A percentile compares a stretch with the other conserved stretches of the same genome.
Evolutionary conservation across 2,113 vertebrate genomes (phyloP).

Genomic region (Poeciliopsis prolifica): DNA sequence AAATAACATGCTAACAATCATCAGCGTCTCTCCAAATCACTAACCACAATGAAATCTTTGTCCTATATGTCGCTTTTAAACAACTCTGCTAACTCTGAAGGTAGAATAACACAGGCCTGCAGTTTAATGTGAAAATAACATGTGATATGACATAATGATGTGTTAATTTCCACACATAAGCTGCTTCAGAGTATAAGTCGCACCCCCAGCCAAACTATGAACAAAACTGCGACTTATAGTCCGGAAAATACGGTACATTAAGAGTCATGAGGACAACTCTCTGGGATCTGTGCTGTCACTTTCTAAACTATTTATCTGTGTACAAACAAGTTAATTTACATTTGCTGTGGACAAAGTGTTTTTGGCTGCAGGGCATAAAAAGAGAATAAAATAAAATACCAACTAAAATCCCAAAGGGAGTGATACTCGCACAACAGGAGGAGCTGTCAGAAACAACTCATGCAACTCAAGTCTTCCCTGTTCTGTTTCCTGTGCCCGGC

Average conservation of each 20-base stretch:
- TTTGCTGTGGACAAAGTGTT: constrained; percentile 33
- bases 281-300: background rate
- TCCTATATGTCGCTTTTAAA: too few species aligned
- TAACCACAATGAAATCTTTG: too few species aligned
- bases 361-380: constrained; percentile 13
- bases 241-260: background rate
- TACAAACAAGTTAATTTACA: constrained; percentile 46
- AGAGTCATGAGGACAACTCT: constrained; percentile 9
- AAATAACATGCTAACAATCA: too few species aligned
- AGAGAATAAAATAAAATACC: background rate
- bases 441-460: constrained; percentile 69
- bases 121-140: too few species aligned
- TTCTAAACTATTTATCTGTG: constrained; percentile 20
- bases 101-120: too few species aligned
- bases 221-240: too few species aligned
- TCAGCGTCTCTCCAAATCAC: too few species aligned
- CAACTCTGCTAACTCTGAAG: too few species aligned
- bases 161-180: too few species aligned
- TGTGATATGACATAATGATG: too few species aligned
- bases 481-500: constrained; percentile 69
- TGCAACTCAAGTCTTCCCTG: constrained; percentile 51
- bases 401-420: constrained; percentile 51
- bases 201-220: too few species aligned
- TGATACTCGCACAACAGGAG: constrained; percentile 55
- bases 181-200: too few species aligned